Evolutionary conservation across 2,888 invertebrate genomes (phyloP).

Genomic region (Gasteruption jaculator): DNA sequence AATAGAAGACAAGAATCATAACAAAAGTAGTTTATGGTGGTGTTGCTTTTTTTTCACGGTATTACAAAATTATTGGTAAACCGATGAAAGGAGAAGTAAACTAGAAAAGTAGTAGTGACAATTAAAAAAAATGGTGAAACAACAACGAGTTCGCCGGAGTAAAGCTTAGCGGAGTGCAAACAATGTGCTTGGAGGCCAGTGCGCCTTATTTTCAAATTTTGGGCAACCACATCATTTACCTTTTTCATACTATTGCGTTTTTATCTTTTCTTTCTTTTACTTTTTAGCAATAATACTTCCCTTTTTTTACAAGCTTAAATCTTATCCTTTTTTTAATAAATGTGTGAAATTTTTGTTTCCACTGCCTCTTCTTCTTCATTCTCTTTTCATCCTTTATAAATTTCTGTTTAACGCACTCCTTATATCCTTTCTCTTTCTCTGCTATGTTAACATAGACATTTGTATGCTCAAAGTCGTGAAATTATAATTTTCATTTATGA

Average conservation of each 20-base stretch:
- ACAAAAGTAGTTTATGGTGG: too few relatives aligned
- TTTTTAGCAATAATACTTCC: too few relatives aligned
- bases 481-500: too few relatives aligned
- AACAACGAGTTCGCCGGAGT: constrained; percentile 41
- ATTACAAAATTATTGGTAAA: too few relatives aligned
- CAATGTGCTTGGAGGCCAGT: constrained; percentile 85
- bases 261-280: constrained; percentile 18
- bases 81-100: constrained; percentile 17
- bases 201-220: constrained; percentile 39
- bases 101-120: constrained; percentile 32
- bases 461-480: constrained; percentile 32
- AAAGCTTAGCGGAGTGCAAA: constrained; percentile 68
- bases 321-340: too few relatives aligned
- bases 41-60: too few relatives aligned
- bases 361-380: constrained; percentile 24
- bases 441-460: constrained; percentile 28
- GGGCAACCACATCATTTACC: constrained; percentile 25
- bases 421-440: constrained; percentile 21
- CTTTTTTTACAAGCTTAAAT: too few relatives aligned
- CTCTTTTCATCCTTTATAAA: constrained; percentile 19
- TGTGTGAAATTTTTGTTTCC: constrained; percentile 27
- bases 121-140: constrained; percentile 37
- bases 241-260: constrained; percentile 17
- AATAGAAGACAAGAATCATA: too few relatives aligned
- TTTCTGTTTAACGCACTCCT: constrained; percentile 18